Base-by-base conservation (phyloP, 2,888 invertebrate genomes). In the Lasioglossum oenotherae region DNA sequence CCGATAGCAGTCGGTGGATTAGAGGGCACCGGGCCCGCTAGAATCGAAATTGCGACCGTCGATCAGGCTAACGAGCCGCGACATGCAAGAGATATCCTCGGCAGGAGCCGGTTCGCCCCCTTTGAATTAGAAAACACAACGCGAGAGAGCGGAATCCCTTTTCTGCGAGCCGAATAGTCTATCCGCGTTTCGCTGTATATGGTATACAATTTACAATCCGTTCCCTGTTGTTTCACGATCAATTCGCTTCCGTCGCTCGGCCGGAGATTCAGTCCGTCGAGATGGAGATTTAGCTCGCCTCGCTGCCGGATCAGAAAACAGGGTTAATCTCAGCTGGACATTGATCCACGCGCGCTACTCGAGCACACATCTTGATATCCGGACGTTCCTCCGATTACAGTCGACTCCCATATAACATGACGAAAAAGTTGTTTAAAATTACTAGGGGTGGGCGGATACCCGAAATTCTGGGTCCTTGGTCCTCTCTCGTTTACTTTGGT, bases 31-130 rank as follows among this genome's bases (percentile, higher is more conserved):
- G 78, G 57, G 78, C 67, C 78, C 31, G 67, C 19, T 31, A 73
- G 72, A 46, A 64, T 81, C 57, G 72, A 80, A 89, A 89, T 89
- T 87, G 79, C 69, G 75, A 81, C 78, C 85, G 80, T 83, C 80
- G 79, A 83, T 89, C 89, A 81, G 78, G 74, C 69, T 53, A 81
- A 81, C 46, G 53, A n/a, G 57, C 67, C 46, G 46, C 69, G 60
- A 72, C 60, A 71, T 27, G 74, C 69, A 23, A 60, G 78, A 78
- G 49, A 57, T 69, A 53, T 53, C 53, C 41, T 8, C 60, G 60
- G 16, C 27, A 0, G 3, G 6, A 44, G n/a, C 44, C 35, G 60
- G n/a, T 44, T 72, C 41, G 19, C 31, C 44, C 3, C 10, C 23
- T 8, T 35, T 4, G 38, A 78, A 57, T 41, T 31, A 44, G 38